Base-by-base conservation (phyloP, 1,140 invertebrate genomes). In the Panonychus citri region DNA sequence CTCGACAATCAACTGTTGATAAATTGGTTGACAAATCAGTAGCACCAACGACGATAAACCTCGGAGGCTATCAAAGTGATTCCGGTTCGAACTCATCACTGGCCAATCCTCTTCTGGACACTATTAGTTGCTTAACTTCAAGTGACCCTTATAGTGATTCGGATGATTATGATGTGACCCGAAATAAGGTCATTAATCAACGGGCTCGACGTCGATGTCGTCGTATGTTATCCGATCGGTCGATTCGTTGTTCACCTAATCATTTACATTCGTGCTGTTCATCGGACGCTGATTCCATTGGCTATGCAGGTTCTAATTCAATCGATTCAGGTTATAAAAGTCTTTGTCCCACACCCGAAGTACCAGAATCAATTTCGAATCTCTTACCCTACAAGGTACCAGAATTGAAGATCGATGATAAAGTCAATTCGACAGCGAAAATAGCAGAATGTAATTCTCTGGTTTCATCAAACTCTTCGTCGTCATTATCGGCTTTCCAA, bases 261-360 rank as follows among this genome's bases (percentile, higher is more conserved):
- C 25, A 39, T 28, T 42, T 50, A 19, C 21, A 34, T 59, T 19
- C 39, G 40, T 34, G 30, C 12, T 43, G 42, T 43, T 62, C 65
- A 52, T 61, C 59, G 10, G 68, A 69, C 15, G 62, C 62, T 17
- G 68, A 70, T 48, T 66, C 65, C 1, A 62, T 68, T 15, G 67
- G 66, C 2, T 71, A 71, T 51, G 67, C 68, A 1, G 69, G 69
- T 10, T 66, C 67, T 21, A 70, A 69, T 59, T 70, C 68, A 19
- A 65, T 71, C 25, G 69, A 71, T 58, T 68, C 66, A 50, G 69
- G 69, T 3, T 71, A 71, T 60, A 71, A 71, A 56, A 70, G 69
- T 51, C 65, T 67, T 12, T 71, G 68, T 59, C 69, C 69, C 5
- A 71, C 69, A 1, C 69, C 69, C 0, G 69, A 71, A 27, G 63